phyloP scores from a whole-genome alignment of 2,797 vertebrate species.

The Propithecus perrieri region DNA sequence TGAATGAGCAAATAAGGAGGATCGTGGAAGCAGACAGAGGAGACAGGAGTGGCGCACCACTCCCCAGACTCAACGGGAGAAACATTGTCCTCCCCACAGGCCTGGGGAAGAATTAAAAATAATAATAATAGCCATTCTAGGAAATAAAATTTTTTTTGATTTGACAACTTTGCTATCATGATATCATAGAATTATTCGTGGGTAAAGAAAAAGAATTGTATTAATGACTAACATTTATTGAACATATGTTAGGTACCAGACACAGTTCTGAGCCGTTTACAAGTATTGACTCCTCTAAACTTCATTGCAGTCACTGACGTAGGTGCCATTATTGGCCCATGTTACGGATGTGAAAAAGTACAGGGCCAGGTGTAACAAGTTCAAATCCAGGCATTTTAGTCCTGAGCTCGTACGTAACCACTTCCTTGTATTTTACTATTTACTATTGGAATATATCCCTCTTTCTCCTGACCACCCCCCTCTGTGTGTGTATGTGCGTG shows the following conservation, averaged over 20 bases:
- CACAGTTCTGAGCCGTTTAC: background rate
- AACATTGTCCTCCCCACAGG: rapidly evolving
- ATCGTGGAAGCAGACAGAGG: background rate
- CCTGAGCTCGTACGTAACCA: background rate
- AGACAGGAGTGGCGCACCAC: background rate
- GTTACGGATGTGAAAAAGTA: background rate
- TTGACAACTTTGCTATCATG: background rate
- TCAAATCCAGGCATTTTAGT: background rate
- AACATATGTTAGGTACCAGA: background rate
- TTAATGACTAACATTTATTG: background rate
- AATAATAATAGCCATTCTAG: background rate
- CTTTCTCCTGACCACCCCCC: background rate
- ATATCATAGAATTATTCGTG: background rate
- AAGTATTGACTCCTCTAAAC: background rate
- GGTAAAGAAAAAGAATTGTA: background rate
- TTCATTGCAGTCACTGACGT: background rate
- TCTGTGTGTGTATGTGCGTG: background rate
- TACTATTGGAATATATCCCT: background rate
- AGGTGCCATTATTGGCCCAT: background rate
- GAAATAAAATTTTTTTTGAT: background rate
- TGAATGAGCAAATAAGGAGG: background rate
- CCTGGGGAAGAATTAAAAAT: background rate
- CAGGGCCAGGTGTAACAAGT: background rate
- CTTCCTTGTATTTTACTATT: background rate
- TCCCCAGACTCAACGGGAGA: background rate